Percentiles rank a stretch among this genome's conserved stretches.
phyloP scores from a whole-genome alignment of 2,113 vertebrate species.

The Odontophorus gujanensis region DNA sequence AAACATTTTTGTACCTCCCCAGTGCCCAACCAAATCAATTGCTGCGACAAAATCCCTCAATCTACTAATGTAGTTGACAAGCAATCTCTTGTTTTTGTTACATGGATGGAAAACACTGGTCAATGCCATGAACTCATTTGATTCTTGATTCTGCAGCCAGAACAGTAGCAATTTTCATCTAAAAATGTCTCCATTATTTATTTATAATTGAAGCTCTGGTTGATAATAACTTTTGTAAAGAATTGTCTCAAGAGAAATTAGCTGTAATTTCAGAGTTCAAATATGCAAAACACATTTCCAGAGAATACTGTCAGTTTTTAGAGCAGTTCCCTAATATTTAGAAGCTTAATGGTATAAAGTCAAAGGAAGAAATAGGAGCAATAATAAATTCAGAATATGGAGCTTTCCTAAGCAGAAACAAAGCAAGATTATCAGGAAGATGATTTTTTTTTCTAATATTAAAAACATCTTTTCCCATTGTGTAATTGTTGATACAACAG shows the following conservation, averaged over 20 bases:
- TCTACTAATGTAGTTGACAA: background rate
- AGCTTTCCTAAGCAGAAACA: background rate
- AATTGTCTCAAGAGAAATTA: background rate
- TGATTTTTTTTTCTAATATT: background rate
- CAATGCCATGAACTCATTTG: background rate
- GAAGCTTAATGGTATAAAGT: background rate
- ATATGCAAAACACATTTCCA: background rate
- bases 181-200: background rate
- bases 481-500: background rate
- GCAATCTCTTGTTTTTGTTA: background rate
- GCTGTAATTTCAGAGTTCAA: background rate
- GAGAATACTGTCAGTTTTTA: background rate
- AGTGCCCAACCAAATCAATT: background rate
- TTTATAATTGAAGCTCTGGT: background rate
- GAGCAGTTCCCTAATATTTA: background rate
- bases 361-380: background rate
- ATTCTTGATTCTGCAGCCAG: background rate
- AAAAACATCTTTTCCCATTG: background rate
- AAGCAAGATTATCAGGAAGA: background rate
- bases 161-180: background rate
- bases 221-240: background rate
- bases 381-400: background rate
- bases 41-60: background rate
- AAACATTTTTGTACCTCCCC: background rate
- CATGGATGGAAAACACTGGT: background rate